Conservation (phyloP, 2,113 vertebrate genomes). For the Dipodomys ordii region DNA sequence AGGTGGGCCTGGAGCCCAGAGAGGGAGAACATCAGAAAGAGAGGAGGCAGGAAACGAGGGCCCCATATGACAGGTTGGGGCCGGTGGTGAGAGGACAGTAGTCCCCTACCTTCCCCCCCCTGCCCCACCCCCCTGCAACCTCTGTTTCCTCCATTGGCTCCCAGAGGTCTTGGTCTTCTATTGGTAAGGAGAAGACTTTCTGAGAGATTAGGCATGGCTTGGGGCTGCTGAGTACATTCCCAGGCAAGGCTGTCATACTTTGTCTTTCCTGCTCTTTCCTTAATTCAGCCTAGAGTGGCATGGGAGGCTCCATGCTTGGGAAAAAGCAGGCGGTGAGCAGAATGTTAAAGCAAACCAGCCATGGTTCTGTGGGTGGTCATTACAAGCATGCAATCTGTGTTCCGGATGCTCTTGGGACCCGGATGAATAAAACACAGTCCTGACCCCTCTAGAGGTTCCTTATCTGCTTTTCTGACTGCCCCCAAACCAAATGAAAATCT, state of each 20-base stretch:
- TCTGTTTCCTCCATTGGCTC: background rate
- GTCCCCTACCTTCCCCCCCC: too few species aligned
- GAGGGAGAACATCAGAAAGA: background rate
- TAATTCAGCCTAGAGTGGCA: background rate
- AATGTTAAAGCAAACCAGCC: background rate
- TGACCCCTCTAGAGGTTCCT: background rate
- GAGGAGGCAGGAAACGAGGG: background rate
- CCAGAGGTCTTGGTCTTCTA: background rate
- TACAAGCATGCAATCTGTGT: background rate
- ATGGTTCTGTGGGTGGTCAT: background rate
- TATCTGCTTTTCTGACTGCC: background rate
- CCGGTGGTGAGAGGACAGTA: background rate
- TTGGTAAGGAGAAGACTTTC: slow-evolving; percentile 14
- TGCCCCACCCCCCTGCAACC: background rate
- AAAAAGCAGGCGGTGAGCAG: background rate
- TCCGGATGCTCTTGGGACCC: background rate
- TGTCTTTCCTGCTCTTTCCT: background rate
- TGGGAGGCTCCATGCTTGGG: background rate
- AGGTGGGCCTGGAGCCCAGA: background rate
- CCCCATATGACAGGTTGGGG: background rate
- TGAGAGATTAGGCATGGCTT: background rate
- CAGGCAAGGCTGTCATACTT: background rate
- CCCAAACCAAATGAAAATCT: slow-evolving; percentile 21
- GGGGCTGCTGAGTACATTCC: slow-evolving; percentile 35
- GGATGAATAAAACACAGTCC: background rate